These are phyloP conservation scores for Lasioglossum villosulum DNA, from an alignment of 2,888 invertebrate species.

Conservation along the genomic window DNA sequence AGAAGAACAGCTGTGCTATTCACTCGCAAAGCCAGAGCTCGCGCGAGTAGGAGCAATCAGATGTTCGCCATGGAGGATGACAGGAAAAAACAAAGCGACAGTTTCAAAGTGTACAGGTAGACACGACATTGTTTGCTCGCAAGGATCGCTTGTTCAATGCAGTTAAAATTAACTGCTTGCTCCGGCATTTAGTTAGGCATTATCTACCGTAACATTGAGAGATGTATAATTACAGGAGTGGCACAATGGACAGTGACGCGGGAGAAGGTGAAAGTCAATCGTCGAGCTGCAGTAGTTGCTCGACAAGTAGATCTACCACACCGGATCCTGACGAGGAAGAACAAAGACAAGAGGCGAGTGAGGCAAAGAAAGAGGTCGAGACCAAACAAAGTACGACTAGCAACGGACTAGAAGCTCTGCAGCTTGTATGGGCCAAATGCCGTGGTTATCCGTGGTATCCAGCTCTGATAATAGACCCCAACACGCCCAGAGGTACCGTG, in stretches of 20 bases:
- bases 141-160: neutral
- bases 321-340: constrained; percentile 77
- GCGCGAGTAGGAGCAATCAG: constrained; percentile 84
- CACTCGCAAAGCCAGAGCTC: constrained; percentile 89
- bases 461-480: constrained; percentile 96
- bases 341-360: constrained; percentile 84
- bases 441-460: constrained; percentile 99
- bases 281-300: constrained; percentile 83
- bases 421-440: constrained; percentile 99
- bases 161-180: neutral
- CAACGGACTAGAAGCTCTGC: constrained; percentile 90
- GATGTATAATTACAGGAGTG: constrained; percentile 72
- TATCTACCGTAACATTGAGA: neutral
- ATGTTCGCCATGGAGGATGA: constrained; percentile 70
- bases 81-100: constrained; percentile 82
- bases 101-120: constrained; percentile 82
- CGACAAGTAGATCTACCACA: constrained; percentile 81
- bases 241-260: constrained; percentile 81
- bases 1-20: constrained; percentile 91
- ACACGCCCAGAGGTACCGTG: constrained; percentile 94
- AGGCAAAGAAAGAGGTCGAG: constrained; percentile 83
- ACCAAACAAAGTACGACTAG: constrained; percentile 45
- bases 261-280: constrained; percentile 83
- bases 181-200: neutral
- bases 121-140: neutral